phyloP scores from a whole-genome alignment of 2,888 invertebrate genomes.

The Dermolepida albohirtum region DNA sequence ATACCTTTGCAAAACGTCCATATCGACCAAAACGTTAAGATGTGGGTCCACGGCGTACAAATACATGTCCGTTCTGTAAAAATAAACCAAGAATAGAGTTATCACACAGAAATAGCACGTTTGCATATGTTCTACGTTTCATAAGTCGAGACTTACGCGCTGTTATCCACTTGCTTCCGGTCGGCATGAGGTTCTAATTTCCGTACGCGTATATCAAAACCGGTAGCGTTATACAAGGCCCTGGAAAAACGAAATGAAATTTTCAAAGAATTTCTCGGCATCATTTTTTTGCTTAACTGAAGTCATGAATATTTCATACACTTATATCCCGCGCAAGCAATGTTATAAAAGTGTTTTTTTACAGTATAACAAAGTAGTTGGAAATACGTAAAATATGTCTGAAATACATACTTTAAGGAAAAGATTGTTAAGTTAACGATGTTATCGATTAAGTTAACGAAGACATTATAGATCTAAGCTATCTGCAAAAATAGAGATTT shows the following conservation, averaged over 20 bases:
- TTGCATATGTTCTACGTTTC: neutral
- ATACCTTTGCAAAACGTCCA: conserved; percentile 83
- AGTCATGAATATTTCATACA: neutral
- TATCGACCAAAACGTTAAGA: conserved; percentile 84
- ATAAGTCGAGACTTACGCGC: conserved; percentile 70
- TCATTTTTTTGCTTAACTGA: neutral
- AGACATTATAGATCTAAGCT: too few species aligned
- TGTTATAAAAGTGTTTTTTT: too few species aligned
- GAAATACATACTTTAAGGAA: too few species aligned
- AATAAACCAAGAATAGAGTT: conserved; percentile 5
- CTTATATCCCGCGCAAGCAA: too few species aligned
- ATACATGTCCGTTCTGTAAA: conserved; percentile 84
- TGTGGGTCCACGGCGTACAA: conserved; percentile 87
- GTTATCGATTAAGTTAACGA: too few species aligned
- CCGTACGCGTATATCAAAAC: conserved; percentile 81
- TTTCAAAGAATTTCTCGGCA: neutral
- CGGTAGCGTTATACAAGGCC: conserved; percentile 78
- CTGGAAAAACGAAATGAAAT: conserved; percentile 59
- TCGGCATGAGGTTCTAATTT: conserved; percentile 82
- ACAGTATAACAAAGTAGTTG: too few species aligned
- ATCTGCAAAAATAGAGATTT: too few species aligned
- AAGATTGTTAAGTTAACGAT: too few species aligned
- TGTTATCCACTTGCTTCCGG: conserved; percentile 73
- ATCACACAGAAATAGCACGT: neutral
- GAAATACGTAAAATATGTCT: too few species aligned